Base-by-base conservation (phyloP, 2,888 invertebrate species). In the Drosophila pegasa region DNA sequence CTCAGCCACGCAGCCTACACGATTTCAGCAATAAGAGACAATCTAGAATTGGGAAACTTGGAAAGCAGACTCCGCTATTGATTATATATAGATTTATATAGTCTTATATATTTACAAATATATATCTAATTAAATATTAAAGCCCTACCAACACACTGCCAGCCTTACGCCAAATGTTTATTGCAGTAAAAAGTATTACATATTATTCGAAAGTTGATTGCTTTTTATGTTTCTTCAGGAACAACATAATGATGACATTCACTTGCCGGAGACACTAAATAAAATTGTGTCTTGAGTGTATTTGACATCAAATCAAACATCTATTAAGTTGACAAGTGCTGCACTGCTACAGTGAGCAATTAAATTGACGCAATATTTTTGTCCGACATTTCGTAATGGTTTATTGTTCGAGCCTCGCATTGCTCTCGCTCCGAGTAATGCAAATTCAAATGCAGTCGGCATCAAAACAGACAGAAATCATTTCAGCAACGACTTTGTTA, bases 401-500 rank as follows among this genome's bases (percentile, higher is more conserved):
- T n/a, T 43, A 43, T 56, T 60, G 20, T 14, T 25, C 6, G 5
- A 45, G 12, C 41, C 33, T 9, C n/a, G 41, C 27, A 43, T 16
- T 35, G 10, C 18, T 56, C 31, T 61, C 25, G 3, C 8, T 20
- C 10, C 59, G 33, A 41, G 33, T 25, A 41, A n/a, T 59, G 6
- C 12, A 41, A 58, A 41, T 29, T 35, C 41, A 35, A 35, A 62
- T 58, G 48, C 29, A 41, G 33, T 40, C 31, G 47, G 33, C 47
- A 25, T 38, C 31, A 40, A 25, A 41, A 35, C 35, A 56, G 16
- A 57, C 29, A 38, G 35, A 61, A 61, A 61, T 16, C 14, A 35
- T 31, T 35, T 40, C 25, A 33, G n/a, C 27, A 41, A n/a, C 7
- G 27, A 35, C 35, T 35, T 7, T 20, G 22, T 37, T 45, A 25